A percentile compares a stretch with the other conserved stretches of the same genome.
phyloP scores from a whole-genome alignment of 2,888 invertebrate genomes.

The Resseliella maxima region DNA sequence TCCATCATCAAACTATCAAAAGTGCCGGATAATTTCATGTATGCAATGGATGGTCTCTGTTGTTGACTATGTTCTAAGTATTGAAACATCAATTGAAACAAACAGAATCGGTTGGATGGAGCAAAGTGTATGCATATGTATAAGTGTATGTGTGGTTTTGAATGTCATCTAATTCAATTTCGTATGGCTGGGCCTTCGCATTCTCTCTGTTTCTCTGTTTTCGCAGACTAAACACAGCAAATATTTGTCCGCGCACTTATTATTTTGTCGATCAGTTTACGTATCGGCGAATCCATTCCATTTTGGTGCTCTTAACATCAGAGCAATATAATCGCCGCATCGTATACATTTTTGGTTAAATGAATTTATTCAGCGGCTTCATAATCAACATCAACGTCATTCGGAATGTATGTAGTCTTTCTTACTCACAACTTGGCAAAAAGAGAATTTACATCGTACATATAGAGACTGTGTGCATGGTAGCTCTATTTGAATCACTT shows the following conservation, averaged over 20 bases:
- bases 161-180: conserved; percentile 48
- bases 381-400: not conserved
- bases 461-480: not conserved
- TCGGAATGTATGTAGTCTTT: not conserved
- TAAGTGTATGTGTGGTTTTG: conserved; percentile 6
- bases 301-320: conserved; percentile 19
- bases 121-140: not conserved
- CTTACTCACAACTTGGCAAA: not conserved
- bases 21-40: not conserved
- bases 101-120: not conserved
- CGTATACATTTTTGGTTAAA: not conserved
- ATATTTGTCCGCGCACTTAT: not conserved
- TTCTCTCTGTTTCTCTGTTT: not conserved
- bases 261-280: not conserved
- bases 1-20: not conserved
- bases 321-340: not conserved
- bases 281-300: not conserved
- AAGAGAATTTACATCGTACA: not conserved
- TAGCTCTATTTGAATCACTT: not conserved
- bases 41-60: not conserved
- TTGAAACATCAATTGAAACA: not conserved
- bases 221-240: not conserved
- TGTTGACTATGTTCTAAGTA: not conserved
- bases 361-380: not conserved
- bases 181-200: not conserved